Evolutionary conservation across 2,797 vertebrate genomes (phyloP).

Genomic region (Sebastes variabilis): DNA sequence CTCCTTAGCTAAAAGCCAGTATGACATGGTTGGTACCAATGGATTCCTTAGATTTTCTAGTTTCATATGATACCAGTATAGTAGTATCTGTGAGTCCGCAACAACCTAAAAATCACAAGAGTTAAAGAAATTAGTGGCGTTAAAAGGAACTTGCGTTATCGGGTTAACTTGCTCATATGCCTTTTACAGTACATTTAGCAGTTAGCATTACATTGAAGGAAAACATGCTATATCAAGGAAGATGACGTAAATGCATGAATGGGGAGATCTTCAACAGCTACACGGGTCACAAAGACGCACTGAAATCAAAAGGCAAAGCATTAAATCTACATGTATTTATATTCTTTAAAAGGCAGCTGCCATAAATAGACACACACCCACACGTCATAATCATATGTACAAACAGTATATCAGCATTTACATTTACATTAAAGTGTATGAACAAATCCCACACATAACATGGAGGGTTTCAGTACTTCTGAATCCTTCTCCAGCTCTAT

Average conservation of each 20-base stretch:
- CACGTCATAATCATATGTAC: conserved; percentile 38
- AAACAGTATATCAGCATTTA: conserved; percentile 6
- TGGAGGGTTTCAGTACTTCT: neutral
- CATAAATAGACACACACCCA: conserved; percentile 68
- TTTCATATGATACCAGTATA: too few relatives aligned
- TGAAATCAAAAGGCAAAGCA: conserved; percentile 37
- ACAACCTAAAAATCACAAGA: too few relatives aligned
- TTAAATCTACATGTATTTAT: conserved; percentile 44
- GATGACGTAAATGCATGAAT: conserved; percentile 21
- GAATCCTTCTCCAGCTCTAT: neutral
- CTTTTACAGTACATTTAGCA: too few relatives aligned
- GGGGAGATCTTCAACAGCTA: neutral
- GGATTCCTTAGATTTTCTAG: too few relatives aligned
- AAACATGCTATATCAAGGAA: neutral
- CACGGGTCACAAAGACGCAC: neutral
- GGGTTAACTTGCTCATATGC: too few relatives aligned
- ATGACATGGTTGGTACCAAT: too few relatives aligned
- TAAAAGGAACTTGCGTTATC: too few relatives aligned
- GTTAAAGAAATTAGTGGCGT: too few relatives aligned
- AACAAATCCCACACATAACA: neutral
- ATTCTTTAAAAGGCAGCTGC: conserved; percentile 50
- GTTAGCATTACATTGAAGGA: neutral
- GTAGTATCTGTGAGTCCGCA: too few relatives aligned
- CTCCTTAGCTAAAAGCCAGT: too few relatives aligned
- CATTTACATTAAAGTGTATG: conserved; percentile 4